These are phyloP conservation scores for Diglossa brunneiventris DNA, from an alignment of 2,113 vertebrate species.

Conservation along the genomic window DNA sequence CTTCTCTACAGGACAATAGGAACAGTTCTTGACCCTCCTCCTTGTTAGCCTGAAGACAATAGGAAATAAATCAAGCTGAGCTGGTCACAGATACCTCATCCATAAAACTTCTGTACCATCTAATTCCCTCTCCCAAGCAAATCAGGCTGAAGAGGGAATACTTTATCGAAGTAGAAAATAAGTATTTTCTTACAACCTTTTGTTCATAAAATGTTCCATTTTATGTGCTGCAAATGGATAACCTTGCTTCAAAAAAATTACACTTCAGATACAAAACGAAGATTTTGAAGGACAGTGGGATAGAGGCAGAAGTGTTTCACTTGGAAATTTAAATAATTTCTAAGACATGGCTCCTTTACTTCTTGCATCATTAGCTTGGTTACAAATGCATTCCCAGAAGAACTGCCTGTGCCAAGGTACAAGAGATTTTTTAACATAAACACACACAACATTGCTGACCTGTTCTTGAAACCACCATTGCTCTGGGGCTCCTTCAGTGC, in stretches of 20 bases:
- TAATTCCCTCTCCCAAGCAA: neutral
- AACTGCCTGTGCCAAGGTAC: neutral
- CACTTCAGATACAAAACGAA: neutral
- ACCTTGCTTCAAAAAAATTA: neutral
- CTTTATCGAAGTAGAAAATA: neutral
- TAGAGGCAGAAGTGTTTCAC: neutral
- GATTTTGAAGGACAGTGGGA: neutral
- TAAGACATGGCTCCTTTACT: neutral
- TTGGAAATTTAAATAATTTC: neutral
- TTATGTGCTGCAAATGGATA: neutral
- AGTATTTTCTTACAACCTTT: neutral
- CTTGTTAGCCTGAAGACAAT: neutral
- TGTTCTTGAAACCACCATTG: neutral
- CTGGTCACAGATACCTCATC: neutral
- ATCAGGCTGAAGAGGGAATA: neutral
- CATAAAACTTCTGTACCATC: neutral
- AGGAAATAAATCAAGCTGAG: conserved; percentile 22
- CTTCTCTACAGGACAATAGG: neutral
- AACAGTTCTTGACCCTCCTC: neutral
- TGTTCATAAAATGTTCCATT: neutral
- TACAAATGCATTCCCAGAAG: neutral
- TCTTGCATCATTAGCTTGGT: neutral
- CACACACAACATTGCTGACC: neutral
- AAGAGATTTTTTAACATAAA: neutral
- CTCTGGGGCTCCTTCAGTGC: neutral